These are phyloP conservation scores for Carcharodon carcharias DNA, from an alignment of 2,797 vertebrate species.

Conservation along the genomic window DNA sequence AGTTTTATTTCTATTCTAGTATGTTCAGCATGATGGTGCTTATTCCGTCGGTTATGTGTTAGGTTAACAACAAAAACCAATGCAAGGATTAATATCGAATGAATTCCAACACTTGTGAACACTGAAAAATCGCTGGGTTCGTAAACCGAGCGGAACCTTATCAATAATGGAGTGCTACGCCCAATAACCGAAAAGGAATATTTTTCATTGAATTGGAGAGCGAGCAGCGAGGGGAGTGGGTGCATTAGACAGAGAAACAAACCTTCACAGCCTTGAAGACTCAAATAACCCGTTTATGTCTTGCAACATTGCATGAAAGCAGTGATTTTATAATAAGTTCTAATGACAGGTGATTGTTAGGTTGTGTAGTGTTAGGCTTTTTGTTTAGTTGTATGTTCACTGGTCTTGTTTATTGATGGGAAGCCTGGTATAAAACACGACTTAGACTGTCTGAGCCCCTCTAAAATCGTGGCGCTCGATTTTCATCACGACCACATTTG, in stretches of 20 bases:
- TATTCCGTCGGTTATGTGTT: not conserved
- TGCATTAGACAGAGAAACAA: not conserved
- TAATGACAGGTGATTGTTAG: not conserved
- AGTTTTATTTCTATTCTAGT: not conserved
- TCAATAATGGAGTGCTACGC: not conserved
- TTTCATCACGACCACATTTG: not conserved
- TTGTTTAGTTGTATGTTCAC: not conserved
- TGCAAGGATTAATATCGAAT: not conserved
- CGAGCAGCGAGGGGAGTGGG: not conserved
- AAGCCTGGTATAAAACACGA: not conserved
- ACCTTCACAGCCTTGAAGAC: not conserved
- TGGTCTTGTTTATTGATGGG: not conserved
- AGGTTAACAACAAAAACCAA: not conserved
- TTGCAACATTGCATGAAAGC: not conserved
- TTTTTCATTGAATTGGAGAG: not conserved
- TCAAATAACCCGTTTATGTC: not conserved
- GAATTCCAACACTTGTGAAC: not conserved
- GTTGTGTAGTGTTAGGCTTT: not conserved
- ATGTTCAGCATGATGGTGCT: too few species aligned
- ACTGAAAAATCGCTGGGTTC: not conserved
- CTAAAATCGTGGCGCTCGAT: not conserved
- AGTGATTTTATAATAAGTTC: not conserved
- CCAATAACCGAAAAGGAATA: not conserved
- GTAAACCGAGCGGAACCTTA: not conserved
- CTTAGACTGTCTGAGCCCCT: not conserved